Evolutionary conservation across 2,113 vertebrate species (phyloP).

Genomic region (Indri indri): DNA sequence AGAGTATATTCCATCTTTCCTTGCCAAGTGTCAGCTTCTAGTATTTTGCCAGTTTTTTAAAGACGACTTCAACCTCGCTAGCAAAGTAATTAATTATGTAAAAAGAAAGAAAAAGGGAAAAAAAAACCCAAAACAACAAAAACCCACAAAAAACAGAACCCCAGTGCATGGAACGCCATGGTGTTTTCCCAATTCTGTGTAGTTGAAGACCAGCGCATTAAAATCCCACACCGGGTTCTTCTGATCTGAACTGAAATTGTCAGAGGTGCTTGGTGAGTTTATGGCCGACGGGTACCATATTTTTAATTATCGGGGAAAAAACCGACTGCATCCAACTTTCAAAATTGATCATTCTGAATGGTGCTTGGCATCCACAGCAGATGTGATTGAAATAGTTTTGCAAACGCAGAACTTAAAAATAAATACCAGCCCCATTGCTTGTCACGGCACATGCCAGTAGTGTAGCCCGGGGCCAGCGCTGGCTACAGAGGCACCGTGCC

Average conservation of each 20-base stretch:
- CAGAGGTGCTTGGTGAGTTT: background rate
- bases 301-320: background rate
- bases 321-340: background rate
- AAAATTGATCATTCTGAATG: background rate
- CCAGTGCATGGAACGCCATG: rapidly evolving
- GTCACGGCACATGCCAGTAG: rapidly evolving
- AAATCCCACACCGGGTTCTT: background rate
- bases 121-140: background rate
- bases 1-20: slow-evolving; percentile 39
- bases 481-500: rapidly evolving
- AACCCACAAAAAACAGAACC: background rate
- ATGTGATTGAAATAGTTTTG: background rate
- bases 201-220: background rate
- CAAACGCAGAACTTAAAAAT: background rate
- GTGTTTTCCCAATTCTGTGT: background rate
- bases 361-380: background rate
- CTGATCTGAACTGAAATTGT: background rate
- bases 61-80: slow-evolving; percentile 53
- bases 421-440: background rate
- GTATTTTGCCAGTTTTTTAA: slow-evolving; percentile 35
- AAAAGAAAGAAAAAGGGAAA: background rate
- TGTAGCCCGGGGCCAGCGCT: background rate
- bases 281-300: background rate
- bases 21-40: slow-evolving; percentile 38
- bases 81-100: slow-evolving; percentile 57